Evolutionary conservation across 2,888 invertebrate species (phyloP).

Genomic region (Himalopsyche tibetana): DNA sequence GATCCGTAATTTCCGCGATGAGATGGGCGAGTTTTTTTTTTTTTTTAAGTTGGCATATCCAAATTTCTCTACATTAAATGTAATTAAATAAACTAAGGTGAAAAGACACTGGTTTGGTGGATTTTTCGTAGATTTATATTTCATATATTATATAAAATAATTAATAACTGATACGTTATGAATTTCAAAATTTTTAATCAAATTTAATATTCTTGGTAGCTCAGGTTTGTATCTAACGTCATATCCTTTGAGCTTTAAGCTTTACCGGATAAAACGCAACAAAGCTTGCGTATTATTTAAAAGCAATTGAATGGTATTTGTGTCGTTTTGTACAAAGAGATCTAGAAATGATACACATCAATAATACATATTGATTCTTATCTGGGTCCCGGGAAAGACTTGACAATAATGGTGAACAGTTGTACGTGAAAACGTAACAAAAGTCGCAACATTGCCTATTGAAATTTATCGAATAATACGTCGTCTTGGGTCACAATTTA

Average conservation of each 20-base stretch:
- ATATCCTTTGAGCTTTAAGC: not conserved
- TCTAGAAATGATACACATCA: slow-evolving; percentile 65
- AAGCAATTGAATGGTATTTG: slow-evolving; percentile 59
- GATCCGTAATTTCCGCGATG: no score
- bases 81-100: no score
- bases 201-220: not conserved
- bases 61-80: not conserved
- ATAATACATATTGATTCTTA: slow-evolving; percentile 62
- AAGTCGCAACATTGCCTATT: slow-evolving; percentile 20
- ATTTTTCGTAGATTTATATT: no score
- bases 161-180: no score
- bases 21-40: no score
- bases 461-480: not conserved
- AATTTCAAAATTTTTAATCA: no score
- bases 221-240: not conserved
- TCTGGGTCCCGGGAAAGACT: slow-evolving; percentile 51
- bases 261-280: slow-evolving; percentile 17
- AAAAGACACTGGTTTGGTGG: no score
- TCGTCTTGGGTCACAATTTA: not conserved
- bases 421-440: not conserved
- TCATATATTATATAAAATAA: no score
- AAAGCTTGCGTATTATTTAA: slow-evolving; percentile 50
- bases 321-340: slow-evolving; percentile 56
- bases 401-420: not conserved
- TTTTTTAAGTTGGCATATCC: no score